Percentiles rank a stretch among this genome's conserved stretches.
Conservation (phyloP, 2,888 invertebrate genomes). For the Mechanitis messenoides region DNA sequence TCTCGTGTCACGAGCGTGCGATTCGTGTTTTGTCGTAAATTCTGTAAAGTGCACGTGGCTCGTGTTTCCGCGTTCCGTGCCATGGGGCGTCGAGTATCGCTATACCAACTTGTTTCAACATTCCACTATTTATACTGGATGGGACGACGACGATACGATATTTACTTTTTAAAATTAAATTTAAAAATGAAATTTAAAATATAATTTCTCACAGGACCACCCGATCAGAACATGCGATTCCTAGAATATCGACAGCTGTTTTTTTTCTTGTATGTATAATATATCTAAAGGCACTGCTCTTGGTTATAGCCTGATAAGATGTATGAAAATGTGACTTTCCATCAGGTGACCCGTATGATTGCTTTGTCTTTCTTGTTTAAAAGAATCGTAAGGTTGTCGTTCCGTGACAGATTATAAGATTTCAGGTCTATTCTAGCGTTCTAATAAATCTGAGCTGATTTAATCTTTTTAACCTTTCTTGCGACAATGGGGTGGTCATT, state of each 20-base stretch:
- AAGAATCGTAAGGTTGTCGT: background rate
- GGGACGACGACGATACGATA: constrained; percentile 11
- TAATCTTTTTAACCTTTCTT: constrained; percentile 13
- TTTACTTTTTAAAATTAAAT: too few species aligned
- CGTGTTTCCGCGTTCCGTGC: constrained; percentile 36
- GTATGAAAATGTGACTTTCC: too few species aligned
- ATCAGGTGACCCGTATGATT: too few species aligned
- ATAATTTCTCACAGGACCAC: too few species aligned
- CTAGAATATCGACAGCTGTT: too few species aligned
- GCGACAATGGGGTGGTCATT: constrained; percentile 11
- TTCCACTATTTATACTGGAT: constrained; percentile 8
- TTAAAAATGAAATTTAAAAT: too few species aligned
- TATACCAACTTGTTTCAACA: constrained; percentile 19
- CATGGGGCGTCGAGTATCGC: constrained; percentile 18
- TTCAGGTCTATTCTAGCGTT: background rate
- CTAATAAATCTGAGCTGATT: constrained; percentile 8
- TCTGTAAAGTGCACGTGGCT: constrained; percentile 28
- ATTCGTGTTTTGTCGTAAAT: constrained; percentile 35
- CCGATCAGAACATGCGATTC: too few species aligned
- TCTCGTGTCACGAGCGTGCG: constrained; percentile 34
- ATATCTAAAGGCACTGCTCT: too few species aligned
- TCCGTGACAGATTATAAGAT: background rate
- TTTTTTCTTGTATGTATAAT: too few species aligned
- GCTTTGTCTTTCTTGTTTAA: too few species aligned
- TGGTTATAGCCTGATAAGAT: too few species aligned